Percentiles rank a stretch among this genome's conserved stretches.
Conservation (phyloP, 30 jellyfish, hydroid and myxozoan genomes). For the Turritopsis rubra region DNA sequence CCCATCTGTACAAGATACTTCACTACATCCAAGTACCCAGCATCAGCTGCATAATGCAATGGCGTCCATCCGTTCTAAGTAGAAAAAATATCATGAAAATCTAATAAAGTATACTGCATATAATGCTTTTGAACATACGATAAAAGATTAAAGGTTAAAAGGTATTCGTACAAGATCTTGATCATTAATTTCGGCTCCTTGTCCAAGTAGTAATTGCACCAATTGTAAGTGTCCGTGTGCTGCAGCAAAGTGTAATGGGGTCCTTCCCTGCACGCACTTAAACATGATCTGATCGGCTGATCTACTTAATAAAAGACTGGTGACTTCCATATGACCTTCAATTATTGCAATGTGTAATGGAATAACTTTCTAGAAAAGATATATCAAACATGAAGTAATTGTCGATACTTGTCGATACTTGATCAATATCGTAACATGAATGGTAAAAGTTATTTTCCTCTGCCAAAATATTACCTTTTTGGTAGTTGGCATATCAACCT, state of each 20-base stretch:
- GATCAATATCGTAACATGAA: not conserved
- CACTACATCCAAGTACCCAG: constrained; percentile 83
- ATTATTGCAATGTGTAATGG: constrained; percentile 78
- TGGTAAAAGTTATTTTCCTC: not conserved
- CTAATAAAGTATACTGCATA: not conserved
- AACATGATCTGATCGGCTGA: constrained; percentile 77
- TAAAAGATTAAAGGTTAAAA: not conserved
- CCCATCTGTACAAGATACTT: constrained; percentile 80
- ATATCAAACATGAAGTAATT: not conserved
- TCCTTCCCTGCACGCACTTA: constrained; percentile 58
- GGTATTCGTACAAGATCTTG: constrained; percentile 50
- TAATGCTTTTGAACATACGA: not conserved
- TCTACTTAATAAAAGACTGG: constrained; percentile 76
- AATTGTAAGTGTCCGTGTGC: constrained; percentile 81
- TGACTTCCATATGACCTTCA: constrained; percentile 78
- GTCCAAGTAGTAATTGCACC: constrained; percentile 94
- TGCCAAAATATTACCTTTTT: constrained; percentile 52
- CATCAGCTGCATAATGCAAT: constrained; percentile 97
- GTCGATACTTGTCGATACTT: no score
- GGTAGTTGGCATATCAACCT: constrained; percentile 74
- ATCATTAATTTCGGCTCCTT: constrained; percentile 89
- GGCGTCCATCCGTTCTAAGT: constrained; percentile 93
- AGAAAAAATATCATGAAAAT: not conserved
- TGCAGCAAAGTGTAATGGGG: constrained; percentile 87
- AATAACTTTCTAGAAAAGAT: constrained; percentile 45